phyloP scores from a whole-genome alignment of 2,797 vertebrate species.

The Eremophila alpestris region DNA sequence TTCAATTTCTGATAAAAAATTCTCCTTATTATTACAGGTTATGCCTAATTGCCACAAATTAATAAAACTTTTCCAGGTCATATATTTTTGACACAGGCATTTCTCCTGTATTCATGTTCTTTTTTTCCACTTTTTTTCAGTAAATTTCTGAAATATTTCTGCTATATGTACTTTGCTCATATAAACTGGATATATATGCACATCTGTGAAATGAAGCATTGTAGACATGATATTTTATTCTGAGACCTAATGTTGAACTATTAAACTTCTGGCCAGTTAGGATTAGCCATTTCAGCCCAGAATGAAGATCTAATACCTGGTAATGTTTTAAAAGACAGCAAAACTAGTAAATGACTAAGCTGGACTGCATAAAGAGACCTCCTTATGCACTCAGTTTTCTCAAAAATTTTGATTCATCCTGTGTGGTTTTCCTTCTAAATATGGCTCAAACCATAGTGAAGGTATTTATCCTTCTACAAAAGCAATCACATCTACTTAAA shows the following conservation, averaged over 20 bases:
- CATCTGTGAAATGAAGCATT: not conserved
- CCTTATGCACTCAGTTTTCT: not conserved
- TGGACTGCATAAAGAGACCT: not conserved
- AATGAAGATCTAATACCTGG: not conserved
- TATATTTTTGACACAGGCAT: not conserved
- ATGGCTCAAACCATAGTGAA: not conserved
- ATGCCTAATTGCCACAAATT: slow-evolving; percentile 37
- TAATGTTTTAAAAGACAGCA: not conserved
- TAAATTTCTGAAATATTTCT: not conserved
- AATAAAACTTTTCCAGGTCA: not conserved
- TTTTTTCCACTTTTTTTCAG: not conserved
- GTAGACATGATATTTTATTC: not conserved
- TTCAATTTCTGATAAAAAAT: slow-evolving; percentile 59
- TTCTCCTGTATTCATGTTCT: not conserved
- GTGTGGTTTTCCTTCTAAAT: not conserved
- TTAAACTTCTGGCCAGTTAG: not conserved
- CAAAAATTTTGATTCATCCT: not conserved
- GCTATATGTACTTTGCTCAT: not conserved
- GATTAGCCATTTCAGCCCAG: not conserved
- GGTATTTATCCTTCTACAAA: not conserved
- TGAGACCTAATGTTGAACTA: not conserved
- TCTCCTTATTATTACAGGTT: slow-evolving; percentile 37
- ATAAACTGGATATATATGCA: not conserved
- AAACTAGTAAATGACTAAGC: not conserved
- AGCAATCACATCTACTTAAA: not conserved